These are phyloP conservation scores for Dasypolia templi DNA, from an alignment of 2,888 invertebrate genomes.

Conservation along the genomic window DNA sequence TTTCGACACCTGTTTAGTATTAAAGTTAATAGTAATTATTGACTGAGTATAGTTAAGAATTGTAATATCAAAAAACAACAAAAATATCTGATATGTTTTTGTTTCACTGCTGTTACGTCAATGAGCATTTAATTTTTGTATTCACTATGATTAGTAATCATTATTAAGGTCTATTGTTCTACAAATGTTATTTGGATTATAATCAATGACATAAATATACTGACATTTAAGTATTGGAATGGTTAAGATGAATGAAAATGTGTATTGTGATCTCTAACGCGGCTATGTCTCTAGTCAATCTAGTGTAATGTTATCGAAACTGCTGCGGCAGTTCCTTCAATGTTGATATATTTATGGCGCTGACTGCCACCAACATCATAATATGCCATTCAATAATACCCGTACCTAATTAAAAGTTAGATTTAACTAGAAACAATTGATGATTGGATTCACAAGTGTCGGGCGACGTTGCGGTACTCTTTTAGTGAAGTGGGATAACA, in stretches of 20 bases:
- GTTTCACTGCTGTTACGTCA: conserved; percentile 81
- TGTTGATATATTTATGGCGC: conserved; percentile 59
- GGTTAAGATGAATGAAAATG: conserved; percentile 26
- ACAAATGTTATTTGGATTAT: conserved; percentile 56
- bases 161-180: conserved; percentile 55
- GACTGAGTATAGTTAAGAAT: conserved; percentile 88
- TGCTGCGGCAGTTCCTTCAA: conserved; percentile 44
- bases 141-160: conserved; percentile 63
- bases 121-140: conserved; percentile 86
- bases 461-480: conserved; percentile 61
- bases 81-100: conserved; percentile 73
- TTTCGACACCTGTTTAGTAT: conserved; percentile 78
- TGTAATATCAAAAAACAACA: conserved; percentile 72
- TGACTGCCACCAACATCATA: conserved; percentile 54
- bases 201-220: conserved; percentile 60
- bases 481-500: conserved; percentile 27
- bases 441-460: conserved; percentile 39
- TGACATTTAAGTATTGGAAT: conserved; percentile 47
- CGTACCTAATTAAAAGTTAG: conserved; percentile 57
- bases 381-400: conserved; percentile 60
- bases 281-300: conserved; percentile 57
- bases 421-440: conserved; percentile 51
- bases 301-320: conserved; percentile 39
- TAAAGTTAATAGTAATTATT: conserved; percentile 82
- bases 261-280: conserved; percentile 55